Evolutionary conservation across 2,888 invertebrate species (phyloP).

Genomic region (Lepidocyrtoides sp.): DNA sequence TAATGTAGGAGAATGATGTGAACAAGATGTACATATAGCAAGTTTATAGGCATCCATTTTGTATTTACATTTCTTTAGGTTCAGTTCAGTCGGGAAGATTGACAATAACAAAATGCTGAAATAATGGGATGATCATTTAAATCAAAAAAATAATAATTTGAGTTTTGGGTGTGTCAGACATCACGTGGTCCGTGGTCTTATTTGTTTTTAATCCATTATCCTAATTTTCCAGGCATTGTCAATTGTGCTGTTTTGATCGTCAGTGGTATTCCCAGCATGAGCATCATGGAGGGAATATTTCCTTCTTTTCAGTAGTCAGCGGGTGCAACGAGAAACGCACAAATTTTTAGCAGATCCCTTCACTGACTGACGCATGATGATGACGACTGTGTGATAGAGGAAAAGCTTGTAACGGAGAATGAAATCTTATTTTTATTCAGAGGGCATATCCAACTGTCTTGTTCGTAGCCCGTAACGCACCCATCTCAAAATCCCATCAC

Average conservation of each 20-base stretch:
- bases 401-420: neutral
- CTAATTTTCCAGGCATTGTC: conserved; percentile 1
- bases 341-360: neutral
- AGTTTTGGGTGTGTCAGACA: neutral
- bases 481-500: conserved; percentile 37
- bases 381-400: neutral
- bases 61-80: too few relatives aligned
- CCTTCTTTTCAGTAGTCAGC: neutral
- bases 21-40: too few relatives aligned
- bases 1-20: too few relatives aligned
- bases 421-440: conserved; percentile 4
- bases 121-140: neutral
- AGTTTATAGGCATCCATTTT: too few relatives aligned
- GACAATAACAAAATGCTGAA: neutral
- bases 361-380: neutral
- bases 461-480: conserved; percentile 21
- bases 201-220: conserved; percentile 32
- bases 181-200: neutral
- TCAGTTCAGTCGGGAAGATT: neutral
- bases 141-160: conserved; percentile 16
- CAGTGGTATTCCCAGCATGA: neutral
- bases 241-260: neutral
- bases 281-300: neutral
- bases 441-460: neutral
- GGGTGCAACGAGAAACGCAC: neutral